Evolutionary conservation across 2,797 vertebrate species (phyloP), one percentile per base, ranked within the genome.

Genomic region (Lates japonicus): DNA sequence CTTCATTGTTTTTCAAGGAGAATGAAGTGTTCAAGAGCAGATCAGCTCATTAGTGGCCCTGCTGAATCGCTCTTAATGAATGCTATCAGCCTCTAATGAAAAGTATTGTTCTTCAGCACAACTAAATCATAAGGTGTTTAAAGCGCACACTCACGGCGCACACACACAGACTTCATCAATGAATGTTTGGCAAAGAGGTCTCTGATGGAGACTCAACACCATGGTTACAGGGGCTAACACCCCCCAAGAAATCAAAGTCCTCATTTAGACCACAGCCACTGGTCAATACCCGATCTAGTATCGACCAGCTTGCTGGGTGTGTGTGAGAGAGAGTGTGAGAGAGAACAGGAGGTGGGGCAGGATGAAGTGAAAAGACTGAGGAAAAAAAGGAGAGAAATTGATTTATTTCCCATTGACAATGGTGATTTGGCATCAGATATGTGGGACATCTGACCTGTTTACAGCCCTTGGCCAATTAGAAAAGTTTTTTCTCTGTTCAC

Each of bases 191-290:
- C 42, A 14, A 76, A 76, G 85, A 81, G 82, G 87, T 90, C 88
- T 88, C 82, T 25, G 80, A 90, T 77, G 87, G 84, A 49, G 69
- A 84, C 76, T 85, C 57, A 65, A 78, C 84, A 22, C 79, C 77
- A 59, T 81, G 83, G 90, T 87, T 88, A 84, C 87, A 74, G 73
- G 55, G 80, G 74, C 81, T 76, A 66, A 88, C 74, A 39, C 83
- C 88, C 87, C 83, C 54, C 19, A 87, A 93, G 90, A 91, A 93
- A 94, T 94, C 93, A 91, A 92, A 92, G 76, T 87, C 89, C 89
- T 92, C 88, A 93, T 93, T 94, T 92, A 87, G 86, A 87, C 70
- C 80, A 73, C 81, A 84, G 90, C 80, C 75, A 54, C 87, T 81
- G 87, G 88, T 93, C 90, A 71, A 90, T 93, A 91, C 64, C 59